phyloP scores from a whole-genome alignment of 2,888 invertebrate genomes.

The Lathronympha strigana region DNA sequence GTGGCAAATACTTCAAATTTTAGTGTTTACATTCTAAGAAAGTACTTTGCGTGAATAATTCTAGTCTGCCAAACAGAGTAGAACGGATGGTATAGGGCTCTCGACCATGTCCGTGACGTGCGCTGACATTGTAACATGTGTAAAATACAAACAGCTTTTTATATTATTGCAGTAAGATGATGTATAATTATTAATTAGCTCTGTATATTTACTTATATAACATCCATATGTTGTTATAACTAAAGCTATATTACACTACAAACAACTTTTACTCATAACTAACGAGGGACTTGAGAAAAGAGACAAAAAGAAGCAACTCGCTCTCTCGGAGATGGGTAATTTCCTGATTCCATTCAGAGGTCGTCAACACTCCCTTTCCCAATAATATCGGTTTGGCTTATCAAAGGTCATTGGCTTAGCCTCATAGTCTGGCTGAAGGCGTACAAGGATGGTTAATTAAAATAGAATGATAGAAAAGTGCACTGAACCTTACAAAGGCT shows the following conservation, averaged over 20 bases:
- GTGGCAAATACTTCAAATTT: too few species aligned
- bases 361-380: slow-evolving; percentile 41
- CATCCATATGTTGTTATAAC: background rate
- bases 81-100: too few species aligned
- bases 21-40: too few species aligned
- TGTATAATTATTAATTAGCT: too few species aligned
- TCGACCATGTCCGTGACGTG: too few species aligned
- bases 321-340: slow-evolving; percentile 39
- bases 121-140: too few species aligned
- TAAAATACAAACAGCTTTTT: too few species aligned
- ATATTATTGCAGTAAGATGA: too few species aligned
- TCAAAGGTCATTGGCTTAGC: slow-evolving; percentile 28
- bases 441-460: background rate
- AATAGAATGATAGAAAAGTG: background rate
- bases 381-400: slow-evolving; percentile 14
- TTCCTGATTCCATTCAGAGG: slow-evolving; percentile 44
- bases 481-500: background rate
- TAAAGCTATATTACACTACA: background rate
- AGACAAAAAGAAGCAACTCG: slow-evolving; percentile 15
- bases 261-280: background rate
- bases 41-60: too few species aligned
- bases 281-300: background rate
- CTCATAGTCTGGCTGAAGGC: background rate
- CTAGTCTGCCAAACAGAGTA: too few species aligned
- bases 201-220: background rate